Evolutionary conservation across 2,797 vertebrate species (phyloP).

Genomic region (Sebastolobus alascanus): DNA sequence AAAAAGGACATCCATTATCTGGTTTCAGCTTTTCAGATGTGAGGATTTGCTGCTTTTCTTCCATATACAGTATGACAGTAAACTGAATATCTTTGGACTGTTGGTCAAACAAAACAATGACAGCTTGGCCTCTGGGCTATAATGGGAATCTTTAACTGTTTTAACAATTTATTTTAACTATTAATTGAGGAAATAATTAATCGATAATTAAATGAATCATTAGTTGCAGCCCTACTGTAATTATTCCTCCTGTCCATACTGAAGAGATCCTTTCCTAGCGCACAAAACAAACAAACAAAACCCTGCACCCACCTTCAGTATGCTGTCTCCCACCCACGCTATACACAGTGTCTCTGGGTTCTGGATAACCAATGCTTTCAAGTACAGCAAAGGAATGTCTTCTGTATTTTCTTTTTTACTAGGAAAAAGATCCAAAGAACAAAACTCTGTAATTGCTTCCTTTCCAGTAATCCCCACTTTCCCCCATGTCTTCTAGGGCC

Average conservation of each 20-base stretch:
- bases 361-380: conserved; percentile 18
- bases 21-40: neutral
- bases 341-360: conserved; percentile 23
- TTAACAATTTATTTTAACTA: neutral
- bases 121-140: neutral
- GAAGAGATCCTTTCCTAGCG: neutral
- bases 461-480: conserved; percentile 19
- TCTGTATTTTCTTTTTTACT: conserved; percentile 8
- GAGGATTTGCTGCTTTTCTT: neutral
- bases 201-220: neutral
- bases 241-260: conserved; percentile 10
- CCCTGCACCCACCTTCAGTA: conserved; percentile 46
- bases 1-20: neutral
- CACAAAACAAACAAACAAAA: conserved; percentile 33
- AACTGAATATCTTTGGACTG: neutral
- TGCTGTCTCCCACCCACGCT: conserved; percentile 46
- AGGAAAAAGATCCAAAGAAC: neutral
- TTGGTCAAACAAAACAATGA: neutral
- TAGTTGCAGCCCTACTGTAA: neutral
- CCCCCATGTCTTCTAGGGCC: conserved; percentile 4
- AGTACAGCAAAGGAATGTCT: conserved; percentile 17
- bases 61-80: neutral
- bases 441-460: conserved; percentile 4
- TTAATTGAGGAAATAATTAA: conserved; percentile 1
- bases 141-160: neutral